Evolutionary conservation across 2,888 invertebrate species (phyloP), one percentile per base, ranked within the genome.

Genomic region (Nephrocerus scutellatus): DNA sequence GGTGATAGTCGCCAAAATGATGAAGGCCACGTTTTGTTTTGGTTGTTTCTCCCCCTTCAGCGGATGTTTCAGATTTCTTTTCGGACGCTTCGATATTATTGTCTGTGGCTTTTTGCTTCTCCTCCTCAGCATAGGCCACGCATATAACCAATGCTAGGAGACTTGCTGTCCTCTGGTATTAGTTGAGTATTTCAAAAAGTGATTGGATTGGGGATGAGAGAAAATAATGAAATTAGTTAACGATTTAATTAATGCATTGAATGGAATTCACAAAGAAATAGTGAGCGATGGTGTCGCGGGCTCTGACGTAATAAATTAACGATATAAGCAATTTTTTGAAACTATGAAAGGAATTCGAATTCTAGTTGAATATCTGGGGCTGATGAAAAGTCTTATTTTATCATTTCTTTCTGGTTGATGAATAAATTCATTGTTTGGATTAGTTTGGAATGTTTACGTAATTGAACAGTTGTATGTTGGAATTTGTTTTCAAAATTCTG

Each of bases 1-100:
- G 65, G 41, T 66, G 66, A 38, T 62, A 63, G 49, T 66, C 65
- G 50, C 65, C 66, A 49, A 75, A 74, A 47, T 73, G 70, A 54
- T 75, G 74, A 40, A 85, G 69, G 39, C 85, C 84, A 55, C 85
- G 77, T 63, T 85, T 85, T 51, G 83, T 82, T 61, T 82, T 80
- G 52, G 82, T 80, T 60, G 83, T 83, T 19, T 63, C 63, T 46
- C 80, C 80, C 36, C 51, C 63, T 32, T 63, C 68, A 45, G 74
- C 70, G 53, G 68, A 62, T 23, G 61, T 53, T 28, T 52, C 58
- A 8, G 54, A 48, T 10, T 50, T 32, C 19, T 51, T 55, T 18
- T 55, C 49, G 36, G 56, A 48, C 19, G 48, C 37, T 14, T 51
- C 49, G 37, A 69, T 66, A 58, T 74, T 72, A 58, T 63, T 58